Base-by-base conservation (phyloP, 2,888 invertebrate species). In the Vandiemenella viatica region DNA sequence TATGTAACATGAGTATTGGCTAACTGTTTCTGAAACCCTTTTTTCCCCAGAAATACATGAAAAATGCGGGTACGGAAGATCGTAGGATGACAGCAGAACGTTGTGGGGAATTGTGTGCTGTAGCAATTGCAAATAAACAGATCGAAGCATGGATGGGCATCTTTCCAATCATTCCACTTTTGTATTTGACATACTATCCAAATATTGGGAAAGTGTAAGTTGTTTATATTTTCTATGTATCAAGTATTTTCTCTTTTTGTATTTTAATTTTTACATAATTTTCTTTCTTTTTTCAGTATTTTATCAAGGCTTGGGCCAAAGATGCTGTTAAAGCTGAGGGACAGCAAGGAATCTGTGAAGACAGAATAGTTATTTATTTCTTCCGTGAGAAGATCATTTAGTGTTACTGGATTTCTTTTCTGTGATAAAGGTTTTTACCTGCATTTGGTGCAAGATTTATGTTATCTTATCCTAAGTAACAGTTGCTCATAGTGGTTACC, bases 71-170 rank as follows among this genome's bases (percentile, higher is more conserved):
- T 4, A 37, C 60, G 1, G 59, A 57, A 17, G 68, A 68, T 53
- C 60, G 58, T 41, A 59, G 65, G 45, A 70, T 74, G 71, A 58
- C 64, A 1, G 62, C 71, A 7, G 66, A 65, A 37, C 61, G 74
- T 15, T 75, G 74, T 60, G 72, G 69, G 4, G 61, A 66, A 45
- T 60, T 75, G 16, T 65, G 64, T 56, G 63, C 66, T 3, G 63
- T 72, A 7, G 73, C 72, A 22, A 68, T 74, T 15, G 71, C 70
- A 4, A 72, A 73, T 58, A 60, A 64, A 47, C 55, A 73, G 51
- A 65, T 68, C 58, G 78, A 85, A 64, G 74, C 76, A 1, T 88
- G 87, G 87, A 79, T 83, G 55, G 74, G 74, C 1, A 56, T 71
- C 4, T 77, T 79, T 52, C 83, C 83, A 0, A 61, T 78, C 1